Conservation (phyloP, 2,888 invertebrate species). For the Linhomoeus sp. region DNA sequence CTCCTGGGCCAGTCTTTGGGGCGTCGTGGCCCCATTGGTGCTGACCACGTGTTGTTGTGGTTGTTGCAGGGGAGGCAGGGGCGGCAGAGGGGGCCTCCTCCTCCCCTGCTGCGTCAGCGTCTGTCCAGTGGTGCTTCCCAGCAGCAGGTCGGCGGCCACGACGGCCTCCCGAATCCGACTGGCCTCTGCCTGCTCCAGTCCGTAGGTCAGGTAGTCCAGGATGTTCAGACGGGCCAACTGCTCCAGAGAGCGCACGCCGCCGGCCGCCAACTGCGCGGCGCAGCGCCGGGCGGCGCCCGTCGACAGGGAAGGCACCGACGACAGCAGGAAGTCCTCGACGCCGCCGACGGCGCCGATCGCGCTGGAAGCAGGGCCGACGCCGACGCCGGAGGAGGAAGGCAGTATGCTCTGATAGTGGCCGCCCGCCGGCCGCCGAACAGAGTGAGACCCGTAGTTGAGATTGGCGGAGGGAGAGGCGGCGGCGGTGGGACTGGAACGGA, state of each 20-base stretch:
- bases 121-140: too few relatives aligned
- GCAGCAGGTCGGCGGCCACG: too few relatives aligned
- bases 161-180: background rate
- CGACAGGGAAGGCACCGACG: slow-evolving; percentile 11
- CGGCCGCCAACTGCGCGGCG: background rate
- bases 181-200: background rate
- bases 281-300: slow-evolving; percentile 3
- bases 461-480: too few relatives aligned
- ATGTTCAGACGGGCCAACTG: background rate
- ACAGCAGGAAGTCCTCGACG: slow-evolving; percentile 6
- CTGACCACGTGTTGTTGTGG: too few relatives aligned
- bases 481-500: background rate
- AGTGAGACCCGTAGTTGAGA: too few relatives aligned
- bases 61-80: too few relatives aligned
- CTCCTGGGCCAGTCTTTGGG: too few relatives aligned
- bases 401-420: too few relatives aligned
- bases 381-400: background rate
- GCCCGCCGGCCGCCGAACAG: too few relatives aligned
- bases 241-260: slow-evolving; percentile 1
- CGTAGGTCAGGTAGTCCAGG: slow-evolving; percentile 3
- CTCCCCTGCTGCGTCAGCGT: too few relatives aligned
- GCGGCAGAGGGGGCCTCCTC: too few relatives aligned
- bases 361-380: background rate
- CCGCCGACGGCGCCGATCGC: slow-evolving; percentile 8
- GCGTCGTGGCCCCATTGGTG: too few relatives aligned